Conservation (phyloP, 2,113 vertebrate genomes). For the Sprattus sprattus region DNA sequence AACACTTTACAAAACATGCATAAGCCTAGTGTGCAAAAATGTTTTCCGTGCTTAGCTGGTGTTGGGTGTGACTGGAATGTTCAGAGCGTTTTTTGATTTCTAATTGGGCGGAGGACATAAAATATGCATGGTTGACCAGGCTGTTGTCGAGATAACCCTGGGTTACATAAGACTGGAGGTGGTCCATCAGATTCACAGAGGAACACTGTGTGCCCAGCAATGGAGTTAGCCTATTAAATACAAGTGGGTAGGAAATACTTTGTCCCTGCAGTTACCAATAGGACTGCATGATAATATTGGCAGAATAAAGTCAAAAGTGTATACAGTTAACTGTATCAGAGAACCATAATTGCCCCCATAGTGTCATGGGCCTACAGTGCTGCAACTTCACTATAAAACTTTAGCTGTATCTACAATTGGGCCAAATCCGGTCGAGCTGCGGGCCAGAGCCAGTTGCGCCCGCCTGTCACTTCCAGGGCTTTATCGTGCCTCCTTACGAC, state of each 20-base stretch:
- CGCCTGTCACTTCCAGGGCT: too few species aligned
- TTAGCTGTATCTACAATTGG: too few species aligned
- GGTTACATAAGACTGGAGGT: constrained; percentile 53
- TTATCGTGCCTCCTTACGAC: too few species aligned
- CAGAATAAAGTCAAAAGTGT: neutral
- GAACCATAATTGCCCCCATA: neutral
- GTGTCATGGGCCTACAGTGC: too few species aligned
- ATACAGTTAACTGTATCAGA: neutral
- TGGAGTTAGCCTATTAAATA: constrained; percentile 57
- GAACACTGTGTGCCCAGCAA: constrained; percentile 60
- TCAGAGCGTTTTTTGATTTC: neutral
- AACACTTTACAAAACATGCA: neutral
- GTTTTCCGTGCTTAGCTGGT: neutral
- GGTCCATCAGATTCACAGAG: constrained; percentile 41
- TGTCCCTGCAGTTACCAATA: neutral
- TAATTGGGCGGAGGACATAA: constrained; percentile 17
- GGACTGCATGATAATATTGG: neutral
- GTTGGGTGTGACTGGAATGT: neutral
- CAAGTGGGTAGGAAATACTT: neutral
- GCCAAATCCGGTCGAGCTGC: too few species aligned
- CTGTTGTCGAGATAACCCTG: constrained; percentile 41
- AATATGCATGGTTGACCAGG: constrained; percentile 29
- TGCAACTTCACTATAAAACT: too few species aligned
- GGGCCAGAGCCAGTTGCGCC: too few species aligned
- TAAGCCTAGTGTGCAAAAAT: neutral